Conservation (phyloP, 2,797 vertebrate species). For the Ibycter americanus region DNA sequence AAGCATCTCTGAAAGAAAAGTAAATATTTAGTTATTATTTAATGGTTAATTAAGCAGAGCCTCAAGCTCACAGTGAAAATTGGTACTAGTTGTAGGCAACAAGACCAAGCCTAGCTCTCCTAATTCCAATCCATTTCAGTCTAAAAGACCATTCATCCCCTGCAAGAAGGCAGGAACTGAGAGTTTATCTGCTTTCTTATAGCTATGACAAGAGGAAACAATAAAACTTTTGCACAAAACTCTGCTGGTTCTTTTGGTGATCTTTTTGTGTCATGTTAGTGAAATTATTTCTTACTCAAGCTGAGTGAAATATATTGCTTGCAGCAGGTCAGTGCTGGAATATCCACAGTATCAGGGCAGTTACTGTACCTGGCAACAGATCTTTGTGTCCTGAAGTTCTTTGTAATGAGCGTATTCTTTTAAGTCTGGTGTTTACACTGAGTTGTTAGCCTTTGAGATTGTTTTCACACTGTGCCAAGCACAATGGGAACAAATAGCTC, state of each 20-base stretch:
- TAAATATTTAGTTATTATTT: neutral
- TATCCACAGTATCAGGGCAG: neutral
- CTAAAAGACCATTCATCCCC: neutral
- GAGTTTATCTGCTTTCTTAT: neutral
- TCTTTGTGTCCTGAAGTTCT: neutral
- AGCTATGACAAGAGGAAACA: neutral
- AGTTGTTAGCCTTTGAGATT: neutral
- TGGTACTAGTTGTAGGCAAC: neutral
- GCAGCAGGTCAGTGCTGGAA: neutral
- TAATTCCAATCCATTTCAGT: neutral
- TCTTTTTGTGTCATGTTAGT: neutral
- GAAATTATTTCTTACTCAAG: neutral
- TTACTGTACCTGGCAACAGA: neutral
- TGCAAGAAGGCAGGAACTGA: neutral
- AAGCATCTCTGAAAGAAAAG: neutral
- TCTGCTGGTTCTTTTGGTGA: neutral
- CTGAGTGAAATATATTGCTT: neutral
- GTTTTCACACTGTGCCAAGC: neutral
- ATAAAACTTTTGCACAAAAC: neutral
- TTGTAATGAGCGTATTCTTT: conserved; percentile 1
- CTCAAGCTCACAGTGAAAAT: neutral
- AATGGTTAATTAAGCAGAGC: neutral
- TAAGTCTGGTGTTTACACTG: neutral
- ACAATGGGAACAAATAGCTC: neutral
- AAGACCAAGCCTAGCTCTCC: neutral